Evolutionary conservation across 2,113 vertebrate species (phyloP).

Genomic region (Acanthochromis polyacanthus): DNA sequence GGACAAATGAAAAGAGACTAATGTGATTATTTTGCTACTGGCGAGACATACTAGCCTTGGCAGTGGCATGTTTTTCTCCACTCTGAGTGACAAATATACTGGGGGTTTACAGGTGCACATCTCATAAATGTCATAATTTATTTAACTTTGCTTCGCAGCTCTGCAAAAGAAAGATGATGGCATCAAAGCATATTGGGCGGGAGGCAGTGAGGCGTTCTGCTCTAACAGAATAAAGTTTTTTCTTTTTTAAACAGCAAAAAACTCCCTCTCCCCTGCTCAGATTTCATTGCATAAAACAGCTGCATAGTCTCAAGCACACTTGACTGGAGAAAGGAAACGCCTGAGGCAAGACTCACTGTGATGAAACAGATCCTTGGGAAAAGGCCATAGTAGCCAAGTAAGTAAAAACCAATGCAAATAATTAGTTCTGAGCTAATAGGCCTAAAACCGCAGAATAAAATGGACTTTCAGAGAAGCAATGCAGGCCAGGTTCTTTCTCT

Average conservation of each 20-base stretch:
- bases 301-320: constrained; percentile 42
- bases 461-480: constrained; percentile 1
- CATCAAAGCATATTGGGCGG: constrained; percentile 13
- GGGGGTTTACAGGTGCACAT: constrained; percentile 19
- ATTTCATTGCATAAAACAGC: constrained; percentile 28
- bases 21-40: constrained; percentile 61
- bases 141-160: constrained; percentile 15
- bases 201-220: constrained; percentile 21
- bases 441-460: constrained; percentile 22
- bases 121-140: constrained; percentile 39
- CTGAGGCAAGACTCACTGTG: constrained; percentile 33
- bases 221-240: constrained; percentile 3
- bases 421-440: constrained; percentile 60
- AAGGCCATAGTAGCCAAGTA: constrained; percentile 15
- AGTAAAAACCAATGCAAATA: constrained; percentile 55
- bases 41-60: constrained; percentile 29
- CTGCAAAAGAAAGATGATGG: constrained; percentile 1
- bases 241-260: constrained; percentile 6
- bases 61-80: not conserved
- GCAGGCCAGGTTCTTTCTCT: not conserved
- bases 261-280: not conserved
- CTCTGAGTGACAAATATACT: constrained; percentile 37
- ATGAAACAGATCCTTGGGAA: constrained; percentile 57
- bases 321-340: constrained; percentile 57
- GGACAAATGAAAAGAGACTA: constrained; percentile 57